phyloP scores from a whole-genome alignment of 2,113 vertebrate species.

The Uria lomvia region DNA sequence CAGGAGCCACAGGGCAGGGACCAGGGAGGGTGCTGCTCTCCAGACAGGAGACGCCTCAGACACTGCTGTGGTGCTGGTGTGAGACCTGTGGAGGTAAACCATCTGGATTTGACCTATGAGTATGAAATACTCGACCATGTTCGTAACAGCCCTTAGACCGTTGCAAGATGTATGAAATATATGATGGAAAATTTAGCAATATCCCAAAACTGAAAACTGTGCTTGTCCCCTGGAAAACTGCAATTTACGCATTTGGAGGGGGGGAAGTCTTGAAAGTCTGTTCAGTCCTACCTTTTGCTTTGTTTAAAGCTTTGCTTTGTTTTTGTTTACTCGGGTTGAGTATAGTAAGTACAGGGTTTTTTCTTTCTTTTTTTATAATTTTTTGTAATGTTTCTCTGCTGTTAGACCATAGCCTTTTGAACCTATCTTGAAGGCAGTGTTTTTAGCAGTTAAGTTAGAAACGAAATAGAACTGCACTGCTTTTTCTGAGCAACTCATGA shows the following conservation, averaged over 20 bases:
- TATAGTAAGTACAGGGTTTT: neutral
- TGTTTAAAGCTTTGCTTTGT: too few relatives aligned
- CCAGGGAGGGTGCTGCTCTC: neutral
- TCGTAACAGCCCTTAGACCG: neutral
- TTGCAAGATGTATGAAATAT: neutral
- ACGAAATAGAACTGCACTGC: neutral
- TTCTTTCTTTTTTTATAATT: neutral
- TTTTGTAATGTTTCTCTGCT: neutral
- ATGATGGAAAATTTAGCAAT: neutral
- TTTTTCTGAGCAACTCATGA: neutral
- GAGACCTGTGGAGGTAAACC: neutral
- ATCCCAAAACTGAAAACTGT: neutral
- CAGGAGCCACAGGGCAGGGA: neutral
- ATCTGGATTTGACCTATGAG: neutral
- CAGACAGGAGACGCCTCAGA: neutral
- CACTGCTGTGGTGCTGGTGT: neutral
- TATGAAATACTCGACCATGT: neutral
- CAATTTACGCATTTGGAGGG: neutral
- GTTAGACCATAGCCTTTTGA: neutral
- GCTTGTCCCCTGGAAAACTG: neutral
- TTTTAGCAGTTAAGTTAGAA: conserved; percentile 5
- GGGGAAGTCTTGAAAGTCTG: neutral
- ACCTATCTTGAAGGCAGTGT: neutral
- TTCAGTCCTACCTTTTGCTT: neutral
- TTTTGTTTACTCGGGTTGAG: neutral